Base-by-base conservation (phyloP, 2,113 vertebrate genomes). In the Tor tambroides region DNA sequence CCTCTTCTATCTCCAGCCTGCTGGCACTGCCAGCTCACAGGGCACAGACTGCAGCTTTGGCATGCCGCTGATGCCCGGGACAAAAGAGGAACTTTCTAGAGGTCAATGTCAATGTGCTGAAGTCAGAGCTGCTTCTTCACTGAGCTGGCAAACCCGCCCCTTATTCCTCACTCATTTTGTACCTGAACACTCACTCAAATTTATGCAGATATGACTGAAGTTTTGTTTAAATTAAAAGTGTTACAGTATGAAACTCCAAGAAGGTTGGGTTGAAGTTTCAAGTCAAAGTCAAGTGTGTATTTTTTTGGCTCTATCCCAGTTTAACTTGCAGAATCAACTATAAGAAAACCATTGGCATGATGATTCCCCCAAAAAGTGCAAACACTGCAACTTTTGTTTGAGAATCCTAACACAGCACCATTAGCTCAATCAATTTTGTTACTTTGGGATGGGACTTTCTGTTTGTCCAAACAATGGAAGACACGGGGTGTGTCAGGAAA, bases 71-170 rank as follows among this genome's bases (percentile, higher is more conserved):
- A 85, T 84, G 91, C 88, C 63, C 88, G 87, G 92, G 93, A 94
- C 93, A 92, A 93, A 92, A 90, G 86, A 91, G 85, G 84, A 94
- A 90, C 92, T 94, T 93, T 91, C 91, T 94, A 87, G 93, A 95
- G 94, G 94, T 95, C 94, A 93, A 72, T 88, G 83, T 85, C 77
- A 89, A 87, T 80, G 89, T 88, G 90, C 87, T 88, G 90, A 89
- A 83, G 90, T 83, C 86, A 87, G 91, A 91, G 87, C 80, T 87
- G 91, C 90, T 90, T 91, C 89, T 67, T 80, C 49, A 71, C 38
- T 15, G 56, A 17, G 32, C 54, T 78, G 61, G 76, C 85, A 78
- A 65, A n/a, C 15, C 61, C 38, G 19, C 4, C 72, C 30, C 35
- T 80, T 38, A 11, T 41, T 28, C 75, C 21, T 65, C 46, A 72